A percentile compares a stretch with the other conserved stretches of the same genome.
phyloP scores from a whole-genome alignment of 1,140 invertebrate genomes.

The Pseudomyrmex gracilis region DNA sequence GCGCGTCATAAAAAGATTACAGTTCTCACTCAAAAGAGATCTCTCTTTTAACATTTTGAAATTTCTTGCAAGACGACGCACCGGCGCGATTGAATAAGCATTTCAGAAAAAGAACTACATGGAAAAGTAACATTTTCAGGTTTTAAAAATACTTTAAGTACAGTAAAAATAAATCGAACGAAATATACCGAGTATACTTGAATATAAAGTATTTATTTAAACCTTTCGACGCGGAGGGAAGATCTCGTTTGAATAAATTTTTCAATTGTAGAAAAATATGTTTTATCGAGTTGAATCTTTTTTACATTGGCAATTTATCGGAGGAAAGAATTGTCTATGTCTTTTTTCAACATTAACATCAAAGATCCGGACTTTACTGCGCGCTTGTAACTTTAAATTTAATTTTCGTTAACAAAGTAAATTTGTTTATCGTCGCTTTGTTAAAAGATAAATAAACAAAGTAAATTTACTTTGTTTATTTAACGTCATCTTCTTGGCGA shows the following conservation, averaged over 20 bases:
- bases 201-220: too few relatives aligned
- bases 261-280: too few relatives aligned
- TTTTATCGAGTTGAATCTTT: too few relatives aligned
- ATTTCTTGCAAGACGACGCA: neutral
- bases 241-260: too few relatives aligned
- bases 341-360: neutral
- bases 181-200: too few relatives aligned
- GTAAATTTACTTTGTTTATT: neutral
- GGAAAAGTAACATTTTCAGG: neutral
- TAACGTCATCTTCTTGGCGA: neutral
- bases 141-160: neutral
- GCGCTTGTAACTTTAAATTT: slow-evolving; percentile 3
- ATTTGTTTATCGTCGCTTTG: too few relatives aligned
- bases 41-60: neutral
- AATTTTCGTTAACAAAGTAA: neutral
- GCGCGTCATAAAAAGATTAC: neutral
- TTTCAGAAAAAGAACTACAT: neutral
- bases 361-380: neutral
- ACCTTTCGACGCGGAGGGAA: too few relatives aligned
- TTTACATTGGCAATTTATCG: too few relatives aligned
- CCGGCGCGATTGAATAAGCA: neutral
- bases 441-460: slow-evolving; percentile 36
- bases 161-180: too few relatives aligned
- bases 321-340: too few relatives aligned
- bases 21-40: too few relatives aligned